These are phyloP conservation scores for Dicaeum eximium DNA, from an alignment of 2,113 vertebrate species.

Conservation along the genomic window DNA sequence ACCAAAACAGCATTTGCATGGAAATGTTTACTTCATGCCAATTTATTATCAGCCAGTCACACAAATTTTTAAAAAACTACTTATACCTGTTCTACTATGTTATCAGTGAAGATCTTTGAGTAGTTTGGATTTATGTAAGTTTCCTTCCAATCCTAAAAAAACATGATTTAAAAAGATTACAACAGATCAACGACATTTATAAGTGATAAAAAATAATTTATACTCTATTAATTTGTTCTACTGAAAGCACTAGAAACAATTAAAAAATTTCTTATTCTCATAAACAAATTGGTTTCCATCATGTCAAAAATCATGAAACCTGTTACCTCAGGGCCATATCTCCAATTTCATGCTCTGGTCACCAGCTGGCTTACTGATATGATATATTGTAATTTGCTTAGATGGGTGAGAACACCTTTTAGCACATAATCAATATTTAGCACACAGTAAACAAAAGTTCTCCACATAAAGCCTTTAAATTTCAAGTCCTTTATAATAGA, in stretches of 20 bases:
- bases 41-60: not conserved
- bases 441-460: not conserved
- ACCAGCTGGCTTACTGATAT: not conserved
- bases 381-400: not conserved
- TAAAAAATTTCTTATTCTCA: not conserved
- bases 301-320: not conserved
- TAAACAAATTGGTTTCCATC: not conserved
- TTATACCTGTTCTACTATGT: slow-evolving; percentile 85
- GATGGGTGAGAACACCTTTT: not conserved
- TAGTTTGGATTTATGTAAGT: slow-evolving; percentile 96
- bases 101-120: slow-evolving; percentile 92
- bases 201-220: not conserved
- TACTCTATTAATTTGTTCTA: not conserved
- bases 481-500: not conserved
- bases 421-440: not conserved
- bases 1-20: not conserved
- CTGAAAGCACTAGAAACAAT: not conserved
- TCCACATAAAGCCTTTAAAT: not conserved
- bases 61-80: not conserved
- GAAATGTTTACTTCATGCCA: not conserved
- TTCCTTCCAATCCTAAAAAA: slow-evolving; percentile 91
- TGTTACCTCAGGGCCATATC: not conserved
- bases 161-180: not conserved
- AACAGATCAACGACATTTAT: not conserved
- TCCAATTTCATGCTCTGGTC: not conserved